Conservation (phyloP, 2,113 vertebrate species). For the Dipodomys spectabilis region DNA sequence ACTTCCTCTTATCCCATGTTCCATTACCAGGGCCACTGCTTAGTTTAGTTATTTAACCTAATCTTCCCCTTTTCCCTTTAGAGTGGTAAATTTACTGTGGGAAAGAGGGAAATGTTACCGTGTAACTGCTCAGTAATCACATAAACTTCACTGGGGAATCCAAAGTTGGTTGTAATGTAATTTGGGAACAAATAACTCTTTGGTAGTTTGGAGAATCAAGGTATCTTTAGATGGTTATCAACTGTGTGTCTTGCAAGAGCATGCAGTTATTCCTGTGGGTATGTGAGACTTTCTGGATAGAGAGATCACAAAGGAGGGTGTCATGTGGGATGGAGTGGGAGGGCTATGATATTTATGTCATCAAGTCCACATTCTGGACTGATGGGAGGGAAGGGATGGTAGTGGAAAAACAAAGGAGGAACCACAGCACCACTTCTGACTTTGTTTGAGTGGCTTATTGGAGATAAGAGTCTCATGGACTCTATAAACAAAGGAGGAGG, state of each 20-base stretch:
- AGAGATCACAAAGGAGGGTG: neutral
- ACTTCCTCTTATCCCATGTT: neutral
- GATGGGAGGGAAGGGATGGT: no score
- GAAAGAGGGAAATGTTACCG: neutral
- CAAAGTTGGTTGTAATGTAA: slow-evolving; percentile 61
- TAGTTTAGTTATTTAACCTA: slow-evolving; percentile 11
- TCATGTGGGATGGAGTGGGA: neutral
- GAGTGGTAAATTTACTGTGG: slow-evolving; percentile 36
- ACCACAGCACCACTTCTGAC: no score
- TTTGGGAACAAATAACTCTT: slow-evolving; percentile 51
- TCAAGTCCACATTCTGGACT: neutral
- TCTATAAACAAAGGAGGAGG: no score
- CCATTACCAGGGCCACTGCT: neutral
- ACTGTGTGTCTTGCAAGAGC: slow-evolving; percentile 14
- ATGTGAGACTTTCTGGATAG: neutral
- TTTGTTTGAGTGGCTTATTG: no score
- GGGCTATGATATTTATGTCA: neutral
- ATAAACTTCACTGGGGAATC: slow-evolving; percentile 61
- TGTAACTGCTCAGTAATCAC: slow-evolving; percentile 60
- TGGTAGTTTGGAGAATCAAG: slow-evolving; percentile 9
- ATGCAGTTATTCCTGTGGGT: slow-evolving; percentile 7
- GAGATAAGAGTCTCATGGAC: no score
- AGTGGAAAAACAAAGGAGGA: no score
- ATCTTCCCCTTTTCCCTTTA: neutral
- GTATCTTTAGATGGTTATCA: slow-evolving; percentile 46